Evolutionary conservation across 2,797 vertebrate species (phyloP), one percentile per base, ranked within the genome.

Genomic region (Chloroceryle inda): DNA sequence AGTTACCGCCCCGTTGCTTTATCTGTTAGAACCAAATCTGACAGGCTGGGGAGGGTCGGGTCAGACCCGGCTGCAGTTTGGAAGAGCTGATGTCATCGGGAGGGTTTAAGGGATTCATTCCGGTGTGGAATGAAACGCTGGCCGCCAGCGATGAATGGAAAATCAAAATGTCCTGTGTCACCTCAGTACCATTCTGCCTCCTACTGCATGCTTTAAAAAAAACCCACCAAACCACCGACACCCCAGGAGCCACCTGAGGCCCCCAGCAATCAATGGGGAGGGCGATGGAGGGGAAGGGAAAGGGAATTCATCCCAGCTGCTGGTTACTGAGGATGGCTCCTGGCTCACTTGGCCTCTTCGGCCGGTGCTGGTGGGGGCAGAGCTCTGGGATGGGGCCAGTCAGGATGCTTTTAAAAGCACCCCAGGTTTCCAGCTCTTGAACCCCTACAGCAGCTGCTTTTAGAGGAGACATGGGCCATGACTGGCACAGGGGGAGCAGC

Each of bases 1-100:
- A 0, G 47, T 26, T 5, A 6, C 31, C 27, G 0, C 11, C 2
- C 16, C 0, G 1, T 2, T 18, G 7, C 7, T 47, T n/a, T 4
- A 8, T 1, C 33, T 14, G 31, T 11, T 45, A 11, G 52, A 71
- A 18, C 3, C 10, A 24, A 42, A 18, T 11, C 6, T 20, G 37
- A 26, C 20, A 35, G 58, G 10, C 5, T 37, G 50, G 44, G 45
- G 11, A n/a, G 53, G 53, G 31, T 5, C 19, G 42, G 31, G 5
- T 29, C 16, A 6, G 44, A 15, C 29, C 78, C 21, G 1, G 2
- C 50, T 2, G 42, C 4, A 9, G 4, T 19, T 17, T 1, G 40
- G 55, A 10, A 45, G 33, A 17, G 56, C 20, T 0, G 35, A 7
- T 13, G 38, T 1, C 3, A 33, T 7, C 10, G 3, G 73, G 20